Base-by-base conservation (phyloP, 2,888 invertebrate species). In the Ochropleura leucogaster region DNA sequence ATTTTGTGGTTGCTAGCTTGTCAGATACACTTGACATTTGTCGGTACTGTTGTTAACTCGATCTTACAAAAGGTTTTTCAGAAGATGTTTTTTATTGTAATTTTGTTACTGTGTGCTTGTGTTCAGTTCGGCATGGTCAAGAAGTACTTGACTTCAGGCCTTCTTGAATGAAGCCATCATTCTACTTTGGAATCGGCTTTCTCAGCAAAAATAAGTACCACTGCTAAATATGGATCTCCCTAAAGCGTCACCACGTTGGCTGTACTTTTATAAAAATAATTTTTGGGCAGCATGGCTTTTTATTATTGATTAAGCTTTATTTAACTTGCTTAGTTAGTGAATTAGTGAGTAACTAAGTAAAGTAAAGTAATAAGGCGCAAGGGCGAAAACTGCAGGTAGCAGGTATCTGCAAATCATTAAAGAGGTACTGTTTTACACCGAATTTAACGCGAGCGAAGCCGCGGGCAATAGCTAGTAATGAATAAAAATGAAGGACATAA, bases 1-100 rank as follows among this genome's bases (percentile, higher is more conserved):
- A 80, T 85, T 87, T 89, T 89, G 83, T 77, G 78, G 77, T 79
- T 75, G 69, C 80, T 68, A 63, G 57, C 51, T 42, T 74, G 85
- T 83, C 82, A 83, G 66, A 77, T 42, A 74, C 81, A 85, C 70
- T 81, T 83, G 73, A 74, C 64, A 75, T 73, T 72, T 66, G 63
- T 75, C 66, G 40, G 57, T 74, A 62, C 64, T 68, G 60, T 83
- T 85, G 72, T 72, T 74, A 74, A 74, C 67, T 83, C 40, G 59
- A 74, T 77, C 57, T 74, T 44, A 30, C 47, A 60, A 74, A 70
- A 55, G 68, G 40, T 57, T 53, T 8, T 59, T 46, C 8, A 57
- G 44, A 66, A 74, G 6, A 10, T 18, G 4, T 59, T 30, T 67
- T 72, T 47, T 55, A 30, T 47, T 18, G 16, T 8, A 49, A 7